Conservation (phyloP, 2,113 vertebrate species). For the Panthera leo region DNA sequence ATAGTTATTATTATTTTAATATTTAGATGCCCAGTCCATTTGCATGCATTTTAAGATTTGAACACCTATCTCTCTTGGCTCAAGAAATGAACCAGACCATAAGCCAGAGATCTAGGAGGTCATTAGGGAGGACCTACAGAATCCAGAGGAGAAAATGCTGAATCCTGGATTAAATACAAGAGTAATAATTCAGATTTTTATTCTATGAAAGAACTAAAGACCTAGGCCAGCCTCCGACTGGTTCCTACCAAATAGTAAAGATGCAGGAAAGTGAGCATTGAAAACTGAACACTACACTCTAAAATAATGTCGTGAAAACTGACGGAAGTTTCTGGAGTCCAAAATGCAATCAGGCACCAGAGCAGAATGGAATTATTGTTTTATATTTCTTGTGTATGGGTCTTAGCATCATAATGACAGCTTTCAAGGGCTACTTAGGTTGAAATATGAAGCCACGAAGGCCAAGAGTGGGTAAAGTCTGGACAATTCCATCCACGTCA, state of each 20-base stretch:
- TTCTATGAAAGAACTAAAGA: background rate
- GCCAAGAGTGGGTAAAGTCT: background rate
- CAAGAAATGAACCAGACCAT: background rate
- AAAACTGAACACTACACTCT: background rate
- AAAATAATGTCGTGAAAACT: background rate
- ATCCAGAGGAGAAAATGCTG: background rate
- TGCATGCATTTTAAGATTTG: background rate
- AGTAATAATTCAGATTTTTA: background rate
- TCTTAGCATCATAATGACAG: background rate
- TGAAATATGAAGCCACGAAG: constrained; percentile 42
- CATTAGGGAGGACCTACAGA: background rate
- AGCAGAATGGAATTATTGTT: background rate
- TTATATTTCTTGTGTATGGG: background rate
- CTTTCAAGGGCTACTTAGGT: background rate
- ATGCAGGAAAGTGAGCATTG: background rate
- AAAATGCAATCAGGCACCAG: background rate
- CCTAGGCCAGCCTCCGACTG: background rate
- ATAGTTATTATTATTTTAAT: background rate
- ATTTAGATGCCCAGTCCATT: background rate
- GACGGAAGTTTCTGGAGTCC: background rate
- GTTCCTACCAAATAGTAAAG: background rate
- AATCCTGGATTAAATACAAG: background rate
- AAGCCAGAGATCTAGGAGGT: background rate
- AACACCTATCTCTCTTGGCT: background rate
- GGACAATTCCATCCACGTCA: background rate